These are phyloP conservation scores for Hirtodrosophila trivittata DNA, from an alignment of 2,888 invertebrate genomes.

Conservation along the genomic window DNA sequence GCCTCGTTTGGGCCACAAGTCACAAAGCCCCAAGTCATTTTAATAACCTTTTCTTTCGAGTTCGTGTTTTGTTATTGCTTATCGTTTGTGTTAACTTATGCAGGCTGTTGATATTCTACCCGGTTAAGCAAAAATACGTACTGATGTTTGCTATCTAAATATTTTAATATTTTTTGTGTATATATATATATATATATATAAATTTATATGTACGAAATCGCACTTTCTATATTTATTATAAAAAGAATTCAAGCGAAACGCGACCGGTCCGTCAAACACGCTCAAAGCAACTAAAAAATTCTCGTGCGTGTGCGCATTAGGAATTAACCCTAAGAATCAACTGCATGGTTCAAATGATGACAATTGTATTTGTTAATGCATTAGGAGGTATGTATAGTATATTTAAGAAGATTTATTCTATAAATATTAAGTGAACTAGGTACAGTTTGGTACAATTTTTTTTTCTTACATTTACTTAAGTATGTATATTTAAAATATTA, in stretches of 20 bases:
- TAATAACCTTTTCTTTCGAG: slow-evolving; percentile 12
- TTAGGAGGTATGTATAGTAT: slow-evolving; percentile 40
- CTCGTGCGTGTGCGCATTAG: slow-evolving; percentile 40
- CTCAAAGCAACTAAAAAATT: slow-evolving; percentile 44
- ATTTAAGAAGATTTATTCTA: slow-evolving; percentile 37
- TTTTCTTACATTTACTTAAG: slow-evolving; percentile 51
- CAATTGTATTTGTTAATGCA: slow-evolving; percentile 12
- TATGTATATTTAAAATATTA: slow-evolving; percentile 55
- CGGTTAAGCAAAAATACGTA: slow-evolving; percentile 1
- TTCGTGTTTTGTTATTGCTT: slow-evolving; percentile 17
- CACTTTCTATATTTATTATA: too few species aligned
- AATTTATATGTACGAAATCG: too few species aligned
- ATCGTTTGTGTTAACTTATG: slow-evolving; percentile 1
- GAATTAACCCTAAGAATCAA: slow-evolving; percentile 42
- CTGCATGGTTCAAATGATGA: background rate
- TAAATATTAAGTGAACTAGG: slow-evolving; percentile 56
- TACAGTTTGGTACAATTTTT: slow-evolving; percentile 49
- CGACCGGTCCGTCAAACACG: slow-evolving; percentile 43
- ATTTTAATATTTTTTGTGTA: background rate
- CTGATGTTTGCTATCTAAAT: slow-evolving; percentile 16
- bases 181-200: slow-evolving; percentile 12
- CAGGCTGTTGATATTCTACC: slow-evolving; percentile 2
- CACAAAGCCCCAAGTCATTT: slow-evolving; percentile 94
- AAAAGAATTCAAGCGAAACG: slow-evolving; percentile 15
- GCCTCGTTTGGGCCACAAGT: slow-evolving; percentile 98